Conservation (phyloP, 2,797 vertebrate genomes). For the Sarcophilus harrisii region DNA sequence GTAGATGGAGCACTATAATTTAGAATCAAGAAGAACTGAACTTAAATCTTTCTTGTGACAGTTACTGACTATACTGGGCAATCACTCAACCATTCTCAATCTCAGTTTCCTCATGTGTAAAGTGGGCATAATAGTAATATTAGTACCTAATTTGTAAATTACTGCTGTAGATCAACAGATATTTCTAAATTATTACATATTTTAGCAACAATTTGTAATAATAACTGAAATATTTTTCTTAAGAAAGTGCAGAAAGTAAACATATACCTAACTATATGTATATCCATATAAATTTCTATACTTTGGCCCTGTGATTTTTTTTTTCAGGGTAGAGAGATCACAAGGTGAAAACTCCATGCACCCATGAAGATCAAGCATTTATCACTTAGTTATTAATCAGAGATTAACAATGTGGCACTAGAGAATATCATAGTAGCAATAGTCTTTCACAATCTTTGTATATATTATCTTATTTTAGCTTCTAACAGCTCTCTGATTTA, state of each 20-base stretch:
- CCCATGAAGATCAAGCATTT: background rate
- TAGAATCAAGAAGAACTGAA: background rate
- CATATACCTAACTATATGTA: background rate
- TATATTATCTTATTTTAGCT: background rate
- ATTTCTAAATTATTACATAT: background rate
- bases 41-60: background rate
- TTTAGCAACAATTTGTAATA: background rate
- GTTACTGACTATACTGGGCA: background rate
- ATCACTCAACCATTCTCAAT: background rate
- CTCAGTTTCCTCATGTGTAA: background rate
- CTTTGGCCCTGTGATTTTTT: background rate
- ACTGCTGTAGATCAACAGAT: background rate
- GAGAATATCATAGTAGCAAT: background rate
- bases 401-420: background rate
- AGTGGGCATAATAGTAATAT: background rate
- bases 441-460: background rate
- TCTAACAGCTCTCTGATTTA: background rate
- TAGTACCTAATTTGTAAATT: background rate
- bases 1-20: background rate
- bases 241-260: background rate
- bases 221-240: background rate
- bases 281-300: background rate
- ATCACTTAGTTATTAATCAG: background rate
- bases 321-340: background rate
- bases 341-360: background rate